Evolutionary conservation across 2,888 invertebrate species (phyloP), one percentile per base, ranked within the genome.

Genomic region (Thera britannica): DNA sequence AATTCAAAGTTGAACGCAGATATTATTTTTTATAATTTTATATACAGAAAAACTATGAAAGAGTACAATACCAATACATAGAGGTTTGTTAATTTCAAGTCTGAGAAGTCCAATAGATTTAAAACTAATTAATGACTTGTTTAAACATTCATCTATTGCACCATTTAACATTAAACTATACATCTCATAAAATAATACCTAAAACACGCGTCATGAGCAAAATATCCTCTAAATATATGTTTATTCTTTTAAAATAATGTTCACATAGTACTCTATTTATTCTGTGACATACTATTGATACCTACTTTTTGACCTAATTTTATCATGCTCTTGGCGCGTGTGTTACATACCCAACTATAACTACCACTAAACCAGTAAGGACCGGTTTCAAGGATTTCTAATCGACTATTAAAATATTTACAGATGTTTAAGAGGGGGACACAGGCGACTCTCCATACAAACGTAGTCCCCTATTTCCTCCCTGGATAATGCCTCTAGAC

Each of bases 101-200:
- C 9, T 62, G 44, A 41, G 8, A 51, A 59, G 44, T 65, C 55
- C 58, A 62, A 62, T 62, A 58, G 41, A 66, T 46, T 57, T 52
- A 66, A 23, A 65, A 62, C 54, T 58, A 68, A 58, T 62, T 49
- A 35, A 54, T 61, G 36, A 64, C 67, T 68, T 64, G 23, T 58
- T 23, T 48, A 11, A 66, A 68, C 65, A 66, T 72, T 65, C 71
- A 65, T 70, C 71, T 81, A 80, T 81, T 81, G 81, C 80, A 81
- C 82, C 74, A 68, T 58, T 57, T 52, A 60, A 64, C 11, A n/a
- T 52, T 46, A n/a, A 2, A 61, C 12, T 57, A 57, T 52, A 52
- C 34, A 51, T 51, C 6, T 51, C 51, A 51, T 46, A 23, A 12
- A 57, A 44, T 23, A 41, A 41, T 44, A 57, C n/a, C 7, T 44